These are phyloP conservation scores for Pseudonaja textilis DNA, from an alignment of 2,113 vertebrate genomes.

Conservation along the genomic window DNA sequence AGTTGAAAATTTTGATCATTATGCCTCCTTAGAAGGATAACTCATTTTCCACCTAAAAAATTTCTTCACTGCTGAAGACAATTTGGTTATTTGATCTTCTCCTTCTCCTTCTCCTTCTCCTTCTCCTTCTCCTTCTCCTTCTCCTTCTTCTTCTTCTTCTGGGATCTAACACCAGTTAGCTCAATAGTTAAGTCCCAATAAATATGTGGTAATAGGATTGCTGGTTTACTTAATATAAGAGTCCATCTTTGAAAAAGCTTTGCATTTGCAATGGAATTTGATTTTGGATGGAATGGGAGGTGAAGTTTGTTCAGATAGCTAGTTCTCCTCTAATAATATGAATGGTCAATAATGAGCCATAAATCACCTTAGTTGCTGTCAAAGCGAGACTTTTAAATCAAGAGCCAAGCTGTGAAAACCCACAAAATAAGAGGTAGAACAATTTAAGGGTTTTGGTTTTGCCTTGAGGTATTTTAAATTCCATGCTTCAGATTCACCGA, in stretches of 20 bases:
- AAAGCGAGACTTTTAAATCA: constrained; percentile 63
- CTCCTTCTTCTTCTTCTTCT: too few relatives aligned
- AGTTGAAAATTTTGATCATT: neutral
- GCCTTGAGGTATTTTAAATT: constrained; percentile 64
- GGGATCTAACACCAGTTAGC: neutral
- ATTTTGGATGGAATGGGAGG: constrained; percentile 30
- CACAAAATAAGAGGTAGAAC: constrained; percentile 53
- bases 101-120: neutral
- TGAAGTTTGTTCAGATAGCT: constrained; percentile 26
- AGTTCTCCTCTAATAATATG: constrained; percentile 46
- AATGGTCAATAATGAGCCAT: constrained; percentile 46
- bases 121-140: too few relatives aligned
- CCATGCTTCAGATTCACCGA: constrained; percentile 51
- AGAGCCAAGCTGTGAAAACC: constrained; percentile 51
- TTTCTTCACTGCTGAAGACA: fast-evolving
- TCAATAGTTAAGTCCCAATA: neutral
- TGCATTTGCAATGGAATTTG: constrained; percentile 42
- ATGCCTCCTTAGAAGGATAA: neutral
- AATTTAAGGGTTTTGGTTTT: neutral
- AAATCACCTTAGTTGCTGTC: constrained; percentile 52
- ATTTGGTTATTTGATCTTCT: neutral
- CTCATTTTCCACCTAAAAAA: neutral
- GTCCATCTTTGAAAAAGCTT: constrained; percentile 26
- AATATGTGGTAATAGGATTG: neutral
- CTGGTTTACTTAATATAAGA: neutral